phyloP scores from a whole-genome alignment of 2,113 vertebrate species.

The Cavia aperea region DNA sequence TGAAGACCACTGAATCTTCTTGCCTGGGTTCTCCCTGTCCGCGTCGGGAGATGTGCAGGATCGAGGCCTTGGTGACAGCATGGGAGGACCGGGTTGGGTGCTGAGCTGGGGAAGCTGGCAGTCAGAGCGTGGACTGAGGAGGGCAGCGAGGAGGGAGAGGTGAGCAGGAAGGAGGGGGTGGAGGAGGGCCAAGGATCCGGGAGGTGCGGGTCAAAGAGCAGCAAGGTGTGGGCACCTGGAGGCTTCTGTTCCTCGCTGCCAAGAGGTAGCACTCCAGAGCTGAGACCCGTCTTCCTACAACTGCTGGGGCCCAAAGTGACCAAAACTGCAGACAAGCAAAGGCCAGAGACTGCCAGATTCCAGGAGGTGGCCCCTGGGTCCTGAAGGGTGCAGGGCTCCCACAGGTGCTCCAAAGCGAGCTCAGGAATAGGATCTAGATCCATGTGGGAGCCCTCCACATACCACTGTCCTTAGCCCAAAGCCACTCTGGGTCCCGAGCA shows the following conservation, averaged over 20 bases:
- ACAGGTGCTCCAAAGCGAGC: not conserved
- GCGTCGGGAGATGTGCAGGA: slow-evolving; percentile 53
- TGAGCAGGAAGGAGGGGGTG: not conserved
- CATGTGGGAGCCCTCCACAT: not conserved
- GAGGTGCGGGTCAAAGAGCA: slow-evolving; percentile 58
- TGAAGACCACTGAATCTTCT: slow-evolving; percentile 74
- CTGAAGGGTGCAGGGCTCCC: not conserved
- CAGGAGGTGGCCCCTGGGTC: not conserved
- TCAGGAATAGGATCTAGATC: not conserved
- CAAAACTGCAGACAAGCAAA: slow-evolving; percentile 15
- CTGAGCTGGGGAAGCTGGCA: not conserved
- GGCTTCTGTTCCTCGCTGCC: not conserved
- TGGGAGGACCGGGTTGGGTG: slow-evolving; percentile 12
- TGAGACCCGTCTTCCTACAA: not conserved
- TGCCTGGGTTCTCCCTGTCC: slow-evolving; percentile 54
- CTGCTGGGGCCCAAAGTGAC: not conserved
- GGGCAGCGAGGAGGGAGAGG: slow-evolving; percentile 36
- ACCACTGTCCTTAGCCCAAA: not conserved
- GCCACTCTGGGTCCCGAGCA: not conserved
- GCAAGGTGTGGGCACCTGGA: slow-evolving; percentile 11
- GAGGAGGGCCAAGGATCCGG: slow-evolving; percentile 4
- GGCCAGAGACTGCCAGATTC: slow-evolving; percentile 5
- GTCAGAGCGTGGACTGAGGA: not conserved
- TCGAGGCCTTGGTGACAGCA: slow-evolving; percentile 56
- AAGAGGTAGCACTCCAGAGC: slow-evolving; percentile 41